Evolutionary conservation across 2,888 invertebrate species (phyloP), one percentile per base, ranked within the genome.

Genomic region (Crossocerus cetratus): DNA sequence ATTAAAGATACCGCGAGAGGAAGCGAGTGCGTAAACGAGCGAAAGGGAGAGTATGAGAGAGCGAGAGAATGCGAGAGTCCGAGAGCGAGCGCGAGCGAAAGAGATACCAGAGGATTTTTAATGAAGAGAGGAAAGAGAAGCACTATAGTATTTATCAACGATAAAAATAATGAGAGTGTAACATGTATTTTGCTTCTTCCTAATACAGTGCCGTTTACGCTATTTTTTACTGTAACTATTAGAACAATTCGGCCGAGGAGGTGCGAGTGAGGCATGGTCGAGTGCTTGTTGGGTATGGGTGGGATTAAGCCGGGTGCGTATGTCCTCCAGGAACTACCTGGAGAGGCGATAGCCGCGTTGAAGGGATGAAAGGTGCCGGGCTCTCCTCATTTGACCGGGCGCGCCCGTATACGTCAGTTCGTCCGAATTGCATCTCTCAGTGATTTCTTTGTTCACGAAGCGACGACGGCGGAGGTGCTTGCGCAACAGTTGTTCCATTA

Each of bases 121-220:
- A 81, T 67, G 69, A 44, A 43, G n/a, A 49, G 67, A 63, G 60
- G 55, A 44, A 57, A 55, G 60, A 75, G 56, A 70, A 60, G 73
- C 72, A 86, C 85, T 86, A 86, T 87, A 89, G 83, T 86, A 87
- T 87, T 89, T 88, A 89, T 88, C 88, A 88, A 87, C 84, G 86
- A 89, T 88, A 84, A 87, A 82, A 79, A 49, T 86, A 86, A 86
- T 86, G 86, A 90, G 84, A 88, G 86, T 86, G 88, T 89, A 88
- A 87, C 86, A 85, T 87, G 88, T 89, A 90, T 88, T 90, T 90
- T 89, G 90, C 90, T 90, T 90, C 90, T 89, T 90, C 89, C 88
- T 90, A 89, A 89, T 89, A 88, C 89, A 89, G 90, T 90, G 90
- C 90, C 89, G 89, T 90, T 90, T 87, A 89, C 84, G 89, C 89